phyloP scores from a whole-genome alignment of 2,888 invertebrate genomes.

The Leucoptera coffeella region DNA sequence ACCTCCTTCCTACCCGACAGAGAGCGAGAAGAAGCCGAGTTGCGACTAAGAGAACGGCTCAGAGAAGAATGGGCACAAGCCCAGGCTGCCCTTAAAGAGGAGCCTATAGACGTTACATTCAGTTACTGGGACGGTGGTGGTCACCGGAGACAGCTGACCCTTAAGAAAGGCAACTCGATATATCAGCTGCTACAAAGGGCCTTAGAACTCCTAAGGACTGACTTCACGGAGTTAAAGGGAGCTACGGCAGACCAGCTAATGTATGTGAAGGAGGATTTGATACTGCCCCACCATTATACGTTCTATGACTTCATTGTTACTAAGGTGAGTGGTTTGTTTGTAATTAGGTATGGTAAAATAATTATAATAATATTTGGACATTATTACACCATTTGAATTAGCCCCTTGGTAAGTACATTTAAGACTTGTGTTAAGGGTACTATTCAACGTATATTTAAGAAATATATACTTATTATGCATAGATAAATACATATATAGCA shows the following conservation, averaged over 20 bases:
- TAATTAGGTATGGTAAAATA: too few species aligned
- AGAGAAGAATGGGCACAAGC: conserved; percentile 86
- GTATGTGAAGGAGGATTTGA: conserved; percentile 99
- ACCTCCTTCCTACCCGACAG: conserved; percentile 87
- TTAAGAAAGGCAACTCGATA: conserved; percentile 88
- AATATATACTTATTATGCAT: too few species aligned
- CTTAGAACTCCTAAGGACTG: conserved; percentile 78
- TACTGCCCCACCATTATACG: conserved; percentile 97
- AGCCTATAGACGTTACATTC: conserved; percentile 86
- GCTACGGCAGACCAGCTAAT: conserved; percentile 97
- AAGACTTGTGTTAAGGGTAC: too few species aligned
- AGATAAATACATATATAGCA: too few species aligned
- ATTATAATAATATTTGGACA: too few species aligned
- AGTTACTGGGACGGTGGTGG: conserved; percentile 97
- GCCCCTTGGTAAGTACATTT: too few species aligned
- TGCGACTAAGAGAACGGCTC: conserved; percentile 69
- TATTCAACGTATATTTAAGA: too few species aligned
- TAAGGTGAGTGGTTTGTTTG: too few species aligned
- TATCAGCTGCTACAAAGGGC: conserved; percentile 88
- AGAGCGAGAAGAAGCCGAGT: conserved; percentile 86
- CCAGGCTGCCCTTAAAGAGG: conserved; percentile 82
- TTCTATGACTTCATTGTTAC: conserved; percentile 99
- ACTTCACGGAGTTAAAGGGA: conserved; percentile 95
- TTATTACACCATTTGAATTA: too few species aligned
- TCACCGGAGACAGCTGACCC: conserved; percentile 71